Evolutionary conservation across 2,888 invertebrate species (phyloP), one percentile per base, ranked within the genome.

Genomic region (Acholoe squamosa): DNA sequence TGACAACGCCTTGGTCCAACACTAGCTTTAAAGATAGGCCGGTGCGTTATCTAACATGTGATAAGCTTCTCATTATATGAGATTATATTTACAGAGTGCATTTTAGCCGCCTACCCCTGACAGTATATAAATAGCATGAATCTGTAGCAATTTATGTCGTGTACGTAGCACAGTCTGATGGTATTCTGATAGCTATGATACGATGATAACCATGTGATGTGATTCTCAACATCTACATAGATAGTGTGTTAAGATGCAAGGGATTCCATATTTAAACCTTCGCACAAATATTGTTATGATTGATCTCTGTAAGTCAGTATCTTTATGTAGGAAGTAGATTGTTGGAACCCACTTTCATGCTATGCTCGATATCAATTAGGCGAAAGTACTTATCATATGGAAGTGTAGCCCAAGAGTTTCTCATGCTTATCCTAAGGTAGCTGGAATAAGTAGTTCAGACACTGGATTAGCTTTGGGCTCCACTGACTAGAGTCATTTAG

Each of bases 291-390:
- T 80, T 34, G 80, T 43, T 34, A 80, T 80, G 16, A 33, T 33
- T 80, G 80, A 80, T 80, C 80, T 80, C 80, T 43, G n/a, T n/a
- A 76, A 80, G 22, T 80, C 80, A n/a, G 43, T 80, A n/a, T 80
- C 80, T 80, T 33, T 80, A 71, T 28, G 28, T 28, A 28, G 14
- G 16, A 71, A 28, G 71, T 25, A 71, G 25, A n/a, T 7, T 22
- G 28, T 25, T 14, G 25, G 3, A 14, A 14, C 31, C 71, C 19
- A 25, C 31, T 14, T 71, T 71, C 28, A 71, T n/a, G 25, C 25
- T 71, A 25, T 71, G 25, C 28, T 0, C 25, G 5, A 28, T 28
- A 71, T 71, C 19, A 71, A 25, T 25, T 71, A 71, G 31, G 31
- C 25, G 28, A 71, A 28, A 1, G 25, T 71, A 71, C 71, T 71